These are phyloP conservation scores for Linnaemya tessellans DNA, from an alignment of 2,888 invertebrate genomes.

Conservation along the genomic window DNA sequence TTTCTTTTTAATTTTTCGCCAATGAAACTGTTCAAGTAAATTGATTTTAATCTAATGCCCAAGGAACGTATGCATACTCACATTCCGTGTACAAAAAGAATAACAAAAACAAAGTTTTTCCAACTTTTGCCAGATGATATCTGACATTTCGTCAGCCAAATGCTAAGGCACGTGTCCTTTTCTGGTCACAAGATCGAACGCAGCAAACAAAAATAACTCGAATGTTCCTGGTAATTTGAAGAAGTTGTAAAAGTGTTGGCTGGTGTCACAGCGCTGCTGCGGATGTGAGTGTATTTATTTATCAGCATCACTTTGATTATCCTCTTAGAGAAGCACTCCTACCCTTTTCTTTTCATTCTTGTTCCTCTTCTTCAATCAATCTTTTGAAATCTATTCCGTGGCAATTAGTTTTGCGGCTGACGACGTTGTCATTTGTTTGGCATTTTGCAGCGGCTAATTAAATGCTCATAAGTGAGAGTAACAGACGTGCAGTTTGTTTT, in stretches of 20 bases:
- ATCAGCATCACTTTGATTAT: conserved; percentile 67
- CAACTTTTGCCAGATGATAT: conserved; percentile 66
- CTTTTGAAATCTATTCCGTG: conserved; percentile 55
- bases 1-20: background rate
- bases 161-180: conserved; percentile 70
- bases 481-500: conserved; percentile 31
- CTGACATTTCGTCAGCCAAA: conserved; percentile 69
- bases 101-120: conserved; percentile 46
- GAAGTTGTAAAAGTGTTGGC: conserved; percentile 68
- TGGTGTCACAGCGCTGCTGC: conserved; percentile 29
- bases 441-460: conserved; percentile 65
- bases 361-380: background rate
- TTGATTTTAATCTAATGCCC: conserved; percentile 68
- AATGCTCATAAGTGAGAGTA: conserved; percentile 60
- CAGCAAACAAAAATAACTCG: conserved; percentile 11
- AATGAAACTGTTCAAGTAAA: conserved; percentile 44
- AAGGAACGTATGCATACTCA: conserved; percentile 56
- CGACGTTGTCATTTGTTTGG: conserved; percentile 41
- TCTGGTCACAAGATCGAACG: conserved; percentile 50
- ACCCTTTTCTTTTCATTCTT: background rate
- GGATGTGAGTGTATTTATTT: conserved; percentile 45
- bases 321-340: conserved; percentile 42
- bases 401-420: conserved; percentile 46
- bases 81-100: conserved; percentile 29
- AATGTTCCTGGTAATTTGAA: conserved; percentile 54